Evolutionary conservation across 2,888 invertebrate species (phyloP).

Genomic region (Parnassius mnemosyne): DNA sequence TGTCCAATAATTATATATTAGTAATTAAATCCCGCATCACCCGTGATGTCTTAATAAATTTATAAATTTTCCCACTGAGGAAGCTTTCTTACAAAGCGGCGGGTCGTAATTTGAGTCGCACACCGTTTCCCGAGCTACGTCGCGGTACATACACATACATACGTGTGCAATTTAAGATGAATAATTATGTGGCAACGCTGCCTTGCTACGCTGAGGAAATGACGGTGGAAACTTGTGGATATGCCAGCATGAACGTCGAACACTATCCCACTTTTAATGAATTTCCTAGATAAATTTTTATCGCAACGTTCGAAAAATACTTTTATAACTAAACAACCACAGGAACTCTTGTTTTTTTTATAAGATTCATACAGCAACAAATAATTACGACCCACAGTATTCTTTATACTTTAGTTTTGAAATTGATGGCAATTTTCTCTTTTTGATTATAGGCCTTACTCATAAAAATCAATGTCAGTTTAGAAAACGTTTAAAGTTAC

Average conservation of each 20-base stretch:
- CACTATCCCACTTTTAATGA: too few species aligned
- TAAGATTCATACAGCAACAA: too few species aligned
- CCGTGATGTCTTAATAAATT: slow-evolving; percentile 68
- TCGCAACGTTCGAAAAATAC: too few species aligned
- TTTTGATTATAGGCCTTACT: too few species aligned
- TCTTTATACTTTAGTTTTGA: too few species aligned
- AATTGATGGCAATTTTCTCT: too few species aligned
- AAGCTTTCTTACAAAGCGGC: slow-evolving; percentile 64
- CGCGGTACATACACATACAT: slow-evolving; percentile 49
- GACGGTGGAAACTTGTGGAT: slow-evolving; percentile 43
- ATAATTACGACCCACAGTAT: too few species aligned
- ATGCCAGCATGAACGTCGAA: not conserved
- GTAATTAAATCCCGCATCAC: slow-evolving; percentile 55
- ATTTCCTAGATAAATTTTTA: too few species aligned
- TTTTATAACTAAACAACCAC: too few species aligned
- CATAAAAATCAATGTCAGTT: too few species aligned
- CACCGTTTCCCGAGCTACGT: slow-evolving; percentile 30
- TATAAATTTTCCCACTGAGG: slow-evolving; percentile 65
- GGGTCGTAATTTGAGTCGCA: slow-evolving; percentile 60
- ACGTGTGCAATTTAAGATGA: slow-evolving; percentile 79
- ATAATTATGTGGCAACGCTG: slow-evolving; percentile 79
- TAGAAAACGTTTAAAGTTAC: too few species aligned
- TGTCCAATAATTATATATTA: slow-evolving; percentile 5
- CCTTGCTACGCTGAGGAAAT: slow-evolving; percentile 63
- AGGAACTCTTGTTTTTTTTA: too few species aligned